Conservation (phyloP, 2,888 invertebrate species). For the Pycnomerus fuliginosus region DNA sequence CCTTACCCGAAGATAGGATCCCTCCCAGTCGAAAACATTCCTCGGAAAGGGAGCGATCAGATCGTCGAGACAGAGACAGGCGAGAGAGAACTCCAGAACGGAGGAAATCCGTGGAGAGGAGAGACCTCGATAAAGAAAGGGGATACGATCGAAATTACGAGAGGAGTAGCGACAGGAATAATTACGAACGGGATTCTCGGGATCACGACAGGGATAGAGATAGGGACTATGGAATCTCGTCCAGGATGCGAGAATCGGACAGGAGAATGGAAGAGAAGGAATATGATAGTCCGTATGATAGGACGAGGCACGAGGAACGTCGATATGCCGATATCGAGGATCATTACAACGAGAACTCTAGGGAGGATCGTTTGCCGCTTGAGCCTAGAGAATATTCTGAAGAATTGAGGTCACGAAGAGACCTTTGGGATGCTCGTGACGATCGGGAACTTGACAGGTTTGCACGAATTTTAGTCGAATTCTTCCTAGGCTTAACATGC, state of each 20-base stretch:
- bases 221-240: conserved; percentile 41
- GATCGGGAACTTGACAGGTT: conserved; percentile 42
- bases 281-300: conserved; percentile 53
- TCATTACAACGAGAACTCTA: conserved; percentile 44
- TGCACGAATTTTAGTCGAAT: too few relatives aligned
- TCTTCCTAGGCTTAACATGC: too few relatives aligned
- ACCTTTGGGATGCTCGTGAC: conserved; percentile 48
- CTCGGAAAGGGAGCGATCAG: conserved; percentile 56
- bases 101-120: conserved; percentile 35
- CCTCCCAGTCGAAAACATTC: conserved; percentile 47
- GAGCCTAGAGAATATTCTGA: conserved; percentile 44
- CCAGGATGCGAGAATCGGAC: conserved; percentile 42
- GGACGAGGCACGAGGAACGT: conserved; percentile 52
- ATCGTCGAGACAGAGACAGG: conserved; percentile 51
- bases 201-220: conserved; percentile 40
- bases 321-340: conserved; percentile 48
- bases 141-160: conserved; percentile 39
- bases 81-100: conserved; percentile 53
- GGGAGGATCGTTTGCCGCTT: conserved; percentile 45
- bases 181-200: conserved; percentile 43
- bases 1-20: conserved; percentile 64
- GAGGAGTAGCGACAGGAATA: conserved; percentile 33
- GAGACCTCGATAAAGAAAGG: conserved; percentile 37
- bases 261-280: conserved; percentile 46
- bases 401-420: conserved; percentile 45